Percentiles rank a stretch among this genome's conserved stretches.
Evolutionary conservation across 2,113 vertebrate genomes (phyloP).

Genomic region (Pachycephala philippinensis): DNA sequence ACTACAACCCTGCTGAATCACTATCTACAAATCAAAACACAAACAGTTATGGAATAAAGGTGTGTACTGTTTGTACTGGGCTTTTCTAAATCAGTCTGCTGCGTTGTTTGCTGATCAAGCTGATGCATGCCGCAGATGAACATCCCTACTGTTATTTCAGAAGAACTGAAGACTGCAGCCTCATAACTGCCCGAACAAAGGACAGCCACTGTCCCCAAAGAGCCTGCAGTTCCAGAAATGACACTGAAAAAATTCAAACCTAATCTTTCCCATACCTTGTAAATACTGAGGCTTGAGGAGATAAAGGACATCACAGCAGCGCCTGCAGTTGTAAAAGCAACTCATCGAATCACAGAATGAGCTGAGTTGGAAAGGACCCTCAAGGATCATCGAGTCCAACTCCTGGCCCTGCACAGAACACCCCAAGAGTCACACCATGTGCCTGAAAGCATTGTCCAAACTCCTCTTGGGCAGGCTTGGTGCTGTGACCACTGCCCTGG

Average conservation of each 20-base stretch:
- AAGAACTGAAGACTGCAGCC: not conserved
- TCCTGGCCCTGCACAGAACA: not conserved
- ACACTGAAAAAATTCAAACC: not conserved
- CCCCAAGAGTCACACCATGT: not conserved
- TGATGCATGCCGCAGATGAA: not conserved
- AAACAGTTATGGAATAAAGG: slow-evolving; percentile 26
- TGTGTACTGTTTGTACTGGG: slow-evolving; percentile 1
- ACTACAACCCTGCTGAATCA: not conserved
- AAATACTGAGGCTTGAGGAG: not conserved
- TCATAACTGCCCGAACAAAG: not conserved
- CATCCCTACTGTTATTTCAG: not conserved
- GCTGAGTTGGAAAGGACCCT: not conserved
- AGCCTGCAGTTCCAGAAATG: not conserved
- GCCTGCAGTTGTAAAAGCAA: not conserved
- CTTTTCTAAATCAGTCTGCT: not conserved
- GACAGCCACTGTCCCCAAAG: not conserved
- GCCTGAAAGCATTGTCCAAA: not conserved
- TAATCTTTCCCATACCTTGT: not conserved
- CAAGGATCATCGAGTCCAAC: not conserved
- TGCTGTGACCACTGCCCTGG: not conserved
- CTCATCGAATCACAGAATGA: not conserved
- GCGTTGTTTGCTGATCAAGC: not conserved
- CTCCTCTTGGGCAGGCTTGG: not conserved
- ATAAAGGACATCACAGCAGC: not conserved
- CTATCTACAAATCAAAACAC: not conserved